Conservation (phyloP, 2,113 vertebrate genomes). For the Galbula dea region DNA sequence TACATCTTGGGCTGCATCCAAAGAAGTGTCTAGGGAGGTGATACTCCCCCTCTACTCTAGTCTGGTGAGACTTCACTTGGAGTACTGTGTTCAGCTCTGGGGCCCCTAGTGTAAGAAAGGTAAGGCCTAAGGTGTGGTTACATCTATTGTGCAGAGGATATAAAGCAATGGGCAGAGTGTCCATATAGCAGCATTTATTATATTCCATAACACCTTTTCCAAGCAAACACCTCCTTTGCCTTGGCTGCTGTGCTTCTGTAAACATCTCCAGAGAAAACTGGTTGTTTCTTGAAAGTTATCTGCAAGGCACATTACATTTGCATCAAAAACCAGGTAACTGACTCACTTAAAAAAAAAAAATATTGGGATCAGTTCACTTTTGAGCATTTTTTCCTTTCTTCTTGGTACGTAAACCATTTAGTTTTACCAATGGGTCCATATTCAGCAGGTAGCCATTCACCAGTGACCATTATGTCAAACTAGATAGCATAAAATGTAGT, state of each 20-base stretch:
- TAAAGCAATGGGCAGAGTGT: background rate
- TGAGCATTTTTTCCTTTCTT: background rate
- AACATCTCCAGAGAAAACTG: background rate
- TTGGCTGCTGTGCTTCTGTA: background rate
- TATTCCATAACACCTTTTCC: background rate
- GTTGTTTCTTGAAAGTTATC: background rate
- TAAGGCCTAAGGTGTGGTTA: background rate
- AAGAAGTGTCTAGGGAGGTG: background rate
- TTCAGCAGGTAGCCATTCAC: background rate
- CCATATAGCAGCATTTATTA: background rate
- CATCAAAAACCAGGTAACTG: background rate
- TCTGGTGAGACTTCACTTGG: background rate
- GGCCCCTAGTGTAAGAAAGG: background rate
- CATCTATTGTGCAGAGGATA: background rate
- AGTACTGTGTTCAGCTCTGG: background rate
- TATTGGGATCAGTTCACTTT: background rate
- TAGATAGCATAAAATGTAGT: background rate
- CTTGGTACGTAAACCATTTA: background rate
- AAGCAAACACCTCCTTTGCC: background rate
- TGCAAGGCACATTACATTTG: background rate
- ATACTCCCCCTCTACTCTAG: background rate
- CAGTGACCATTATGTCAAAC: background rate
- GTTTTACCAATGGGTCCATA: background rate
- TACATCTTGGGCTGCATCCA: background rate
- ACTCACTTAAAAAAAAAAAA: background rate